Conservation (phyloP, 2,888 invertebrate genomes). For the Cheilosia scutellata region DNA sequence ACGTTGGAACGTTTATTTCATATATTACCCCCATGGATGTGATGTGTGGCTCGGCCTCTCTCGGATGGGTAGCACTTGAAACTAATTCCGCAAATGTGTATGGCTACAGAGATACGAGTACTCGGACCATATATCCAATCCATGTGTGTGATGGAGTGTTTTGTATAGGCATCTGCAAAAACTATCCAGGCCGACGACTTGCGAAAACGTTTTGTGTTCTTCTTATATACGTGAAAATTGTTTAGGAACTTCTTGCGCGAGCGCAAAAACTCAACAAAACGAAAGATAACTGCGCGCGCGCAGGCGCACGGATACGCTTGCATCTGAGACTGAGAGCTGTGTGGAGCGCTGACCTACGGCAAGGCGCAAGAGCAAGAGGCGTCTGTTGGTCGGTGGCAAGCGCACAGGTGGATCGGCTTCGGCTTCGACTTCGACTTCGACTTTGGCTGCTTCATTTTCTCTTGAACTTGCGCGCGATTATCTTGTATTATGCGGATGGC, state of each 20-base stretch:
- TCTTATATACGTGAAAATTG: slow-evolving; percentile 71
- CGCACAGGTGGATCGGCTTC: slow-evolving; percentile 71
- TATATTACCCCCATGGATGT: slow-evolving; percentile 72
- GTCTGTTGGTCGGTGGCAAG: slow-evolving; percentile 42
- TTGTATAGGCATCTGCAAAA: slow-evolving; percentile 25
- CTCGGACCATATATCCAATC: not conserved
- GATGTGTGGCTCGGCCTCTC: slow-evolving; percentile 63
- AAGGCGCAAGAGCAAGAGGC: slow-evolving; percentile 25
- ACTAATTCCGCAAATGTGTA: slow-evolving; percentile 73
- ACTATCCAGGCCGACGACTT: slow-evolving; percentile 63
- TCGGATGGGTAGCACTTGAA: slow-evolving; percentile 72
- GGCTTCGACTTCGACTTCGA: slow-evolving; percentile 25
- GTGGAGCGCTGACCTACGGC: slow-evolving; percentile 70
- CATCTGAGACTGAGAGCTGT: slow-evolving; percentile 12
- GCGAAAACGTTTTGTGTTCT: slow-evolving; percentile 69
- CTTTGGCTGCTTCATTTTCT: slow-evolving; percentile 66
- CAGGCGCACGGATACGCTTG: slow-evolving; percentile 60
- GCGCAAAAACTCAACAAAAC: slow-evolving; percentile 30
- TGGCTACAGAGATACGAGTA: slow-evolving; percentile 42
- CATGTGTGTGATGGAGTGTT: slow-evolving; percentile 64
- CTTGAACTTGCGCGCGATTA: slow-evolving; percentile 76
- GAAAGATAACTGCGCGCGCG: slow-evolving; percentile 62
- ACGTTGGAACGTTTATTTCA: slow-evolving; percentile 75
- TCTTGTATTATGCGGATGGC: slow-evolving; percentile 73
- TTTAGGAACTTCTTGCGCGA: slow-evolving; percentile 67